phyloP scores from a whole-genome alignment of 2,113 vertebrate genomes.

The Probosciger aterrimus region DNA sequence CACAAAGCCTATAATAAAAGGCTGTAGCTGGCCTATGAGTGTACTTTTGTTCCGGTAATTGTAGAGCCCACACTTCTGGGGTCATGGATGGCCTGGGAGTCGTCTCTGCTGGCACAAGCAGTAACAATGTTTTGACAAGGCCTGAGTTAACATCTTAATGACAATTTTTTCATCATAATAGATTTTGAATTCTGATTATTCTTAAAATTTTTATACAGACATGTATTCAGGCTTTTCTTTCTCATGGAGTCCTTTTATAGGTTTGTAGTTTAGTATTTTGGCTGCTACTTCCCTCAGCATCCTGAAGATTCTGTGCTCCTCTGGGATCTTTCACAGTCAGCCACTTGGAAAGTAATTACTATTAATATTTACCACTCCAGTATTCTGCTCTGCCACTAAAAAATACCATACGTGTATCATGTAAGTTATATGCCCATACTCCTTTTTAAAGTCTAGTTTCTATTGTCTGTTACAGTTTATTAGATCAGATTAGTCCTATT shows the following conservation, averaged over 20 bases:
- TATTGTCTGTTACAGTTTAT: neutral
- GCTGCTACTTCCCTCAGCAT: neutral
- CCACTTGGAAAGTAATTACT: neutral
- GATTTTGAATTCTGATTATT: neutral
- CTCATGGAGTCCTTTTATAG: neutral
- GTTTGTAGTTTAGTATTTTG: neutral
- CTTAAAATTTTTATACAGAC: neutral
- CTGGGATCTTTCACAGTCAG: neutral
- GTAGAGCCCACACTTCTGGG: neutral
- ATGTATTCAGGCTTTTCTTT: neutral
- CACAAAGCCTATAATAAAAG: neutral
- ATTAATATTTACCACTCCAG: neutral
- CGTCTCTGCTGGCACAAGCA: neutral
- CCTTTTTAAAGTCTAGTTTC: neutral
- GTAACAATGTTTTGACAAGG: neutral
- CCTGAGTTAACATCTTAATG: neutral
- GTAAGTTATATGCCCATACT: neutral
- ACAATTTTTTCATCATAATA: neutral
- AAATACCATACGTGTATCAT: neutral
- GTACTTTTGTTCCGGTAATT: neutral
- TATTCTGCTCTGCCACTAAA: neutral
- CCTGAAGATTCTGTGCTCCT: neutral
- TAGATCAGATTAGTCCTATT: neutral
- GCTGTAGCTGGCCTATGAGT: neutral
- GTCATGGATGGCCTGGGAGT: rapidly evolving